Percentiles rank a stretch among this genome's conserved stretches.
These are phyloP conservation scores for Argyrosomus japonicus DNA, from an alignment of 2,113 vertebrate genomes.

Conservation along the genomic window DNA sequence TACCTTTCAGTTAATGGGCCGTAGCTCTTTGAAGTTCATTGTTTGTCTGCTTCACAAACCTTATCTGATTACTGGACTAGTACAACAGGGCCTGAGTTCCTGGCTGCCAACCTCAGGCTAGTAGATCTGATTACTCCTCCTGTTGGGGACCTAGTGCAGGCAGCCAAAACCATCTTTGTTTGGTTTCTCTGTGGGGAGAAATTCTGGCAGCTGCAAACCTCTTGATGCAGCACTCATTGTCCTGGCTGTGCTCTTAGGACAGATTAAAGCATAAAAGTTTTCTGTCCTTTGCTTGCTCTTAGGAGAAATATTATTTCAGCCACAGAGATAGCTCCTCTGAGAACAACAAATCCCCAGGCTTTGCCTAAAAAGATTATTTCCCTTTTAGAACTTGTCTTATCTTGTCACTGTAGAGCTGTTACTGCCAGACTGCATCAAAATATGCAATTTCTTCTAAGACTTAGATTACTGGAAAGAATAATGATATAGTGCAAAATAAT, in stretches of 20 bases:
- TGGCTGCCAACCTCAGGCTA: conserved; percentile 66
- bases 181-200: conserved; percentile 67
- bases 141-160: conserved; percentile 60
- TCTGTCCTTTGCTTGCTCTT: conserved; percentile 56
- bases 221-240: conserved; percentile 68
- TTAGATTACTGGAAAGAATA: conserved; percentile 43
- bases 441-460: conserved; percentile 35
- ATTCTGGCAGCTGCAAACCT: conserved; percentile 66
- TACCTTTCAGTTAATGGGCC: conserved; percentile 79
- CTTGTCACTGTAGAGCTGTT: conserved; percentile 26
- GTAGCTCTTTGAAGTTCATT: conserved; percentile 73
- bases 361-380: conserved; percentile 43
- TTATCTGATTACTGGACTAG: conserved; percentile 80
- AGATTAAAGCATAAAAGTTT: conserved; percentile 66
- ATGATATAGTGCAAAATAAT: conserved; percentile 40
- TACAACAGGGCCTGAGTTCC: conserved; percentile 64
- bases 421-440: conserved; percentile 33
- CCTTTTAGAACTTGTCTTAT: conserved; percentile 47
- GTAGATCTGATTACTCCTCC: conserved; percentile 77
- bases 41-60: conserved; percentile 76
- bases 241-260: conserved; percentile 55
- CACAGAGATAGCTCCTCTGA: conserved; percentile 30
- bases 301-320: conserved; percentile 61
- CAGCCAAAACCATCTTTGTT: conserved; percentile 76
- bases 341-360: conserved; percentile 42